Conservation (phyloP, 2,888 invertebrate species). For the Cheiracanthium punctorium region DNA sequence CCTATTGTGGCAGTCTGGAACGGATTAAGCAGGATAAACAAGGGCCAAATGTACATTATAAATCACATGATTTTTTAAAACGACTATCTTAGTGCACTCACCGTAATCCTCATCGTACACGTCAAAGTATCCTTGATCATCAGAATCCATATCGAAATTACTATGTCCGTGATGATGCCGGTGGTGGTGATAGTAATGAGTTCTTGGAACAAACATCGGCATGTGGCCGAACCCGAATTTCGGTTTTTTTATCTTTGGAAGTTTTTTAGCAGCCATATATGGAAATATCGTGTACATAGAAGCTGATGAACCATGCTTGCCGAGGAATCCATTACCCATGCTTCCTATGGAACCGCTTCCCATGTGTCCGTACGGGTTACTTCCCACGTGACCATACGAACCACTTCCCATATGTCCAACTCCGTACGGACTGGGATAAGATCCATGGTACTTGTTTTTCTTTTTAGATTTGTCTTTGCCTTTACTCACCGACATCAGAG, state of each 20-base stretch:
- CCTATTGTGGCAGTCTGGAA: not conserved
- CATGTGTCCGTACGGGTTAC: not conserved
- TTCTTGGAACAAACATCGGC: slow-evolving; percentile 18
- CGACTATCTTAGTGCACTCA: too few species aligned
- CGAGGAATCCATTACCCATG: slow-evolving; percentile 27
- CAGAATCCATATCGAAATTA: not conserved
- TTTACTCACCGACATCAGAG: slow-evolving; percentile 26
- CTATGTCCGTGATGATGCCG: not conserved
- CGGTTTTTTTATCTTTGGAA: not conserved
- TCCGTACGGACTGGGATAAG: slow-evolving; percentile 52
- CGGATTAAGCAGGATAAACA: not conserved
- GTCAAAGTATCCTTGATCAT: slow-evolving; percentile 17
- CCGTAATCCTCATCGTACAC: slow-evolving; percentile 48
- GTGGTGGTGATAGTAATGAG: slow-evolving; percentile 25
- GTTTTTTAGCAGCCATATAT: slow-evolving; percentile 26
- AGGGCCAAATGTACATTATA: not conserved
- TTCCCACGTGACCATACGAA: too few species aligned
- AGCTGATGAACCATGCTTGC: slow-evolving; percentile 20
- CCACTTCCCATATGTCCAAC: not conserved
- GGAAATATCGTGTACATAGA: slow-evolving; percentile 57
- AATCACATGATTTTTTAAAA: too few species aligned
- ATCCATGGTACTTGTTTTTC: slow-evolving; percentile 53
- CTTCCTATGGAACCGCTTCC: not conserved
- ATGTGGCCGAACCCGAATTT: slow-evolving; percentile 33
- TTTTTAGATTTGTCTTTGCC: not conserved